Base-by-base conservation (phyloP, 2,888 invertebrate genomes). In the Neria commutata region DNA sequence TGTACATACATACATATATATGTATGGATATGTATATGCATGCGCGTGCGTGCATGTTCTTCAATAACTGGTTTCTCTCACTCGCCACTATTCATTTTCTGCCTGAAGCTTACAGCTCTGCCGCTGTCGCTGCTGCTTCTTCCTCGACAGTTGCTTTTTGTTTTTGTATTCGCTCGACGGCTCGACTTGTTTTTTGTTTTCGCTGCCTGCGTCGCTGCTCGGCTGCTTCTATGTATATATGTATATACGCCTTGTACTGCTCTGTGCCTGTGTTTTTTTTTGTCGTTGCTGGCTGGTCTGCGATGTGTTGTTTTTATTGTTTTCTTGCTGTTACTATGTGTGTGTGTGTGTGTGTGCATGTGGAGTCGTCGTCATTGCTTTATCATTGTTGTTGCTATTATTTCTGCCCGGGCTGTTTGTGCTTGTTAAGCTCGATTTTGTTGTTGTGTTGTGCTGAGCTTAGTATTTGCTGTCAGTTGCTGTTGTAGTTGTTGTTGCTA, bases 41-140 rank as follows among this genome's bases (percentile, higher is more conserved):
- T 49, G 17, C 34, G 61, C 61, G 60, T 60, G 62, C 60, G 63
- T 63, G 63, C 60, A 19, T 50, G 33, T 71, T 62, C 64, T 57
- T 62, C 64, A 66, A 72, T 70, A 19, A 42, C 42, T 21, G 21
- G 42, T 42, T 42, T 42, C 21, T 19, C 42, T 42, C 42, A 42
- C 21, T 42, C 21, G 6, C 5, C 42, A 29, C 11, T 19, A n/a
- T n/a, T n/a, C n/a, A n/a, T n/a, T n/a, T n/a, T n/a, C n/a, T n/a
- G n/a, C n/a, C n/a, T 17, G 2, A 42, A 17, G 17, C n/a, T n/a
- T n/a, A n/a, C n/a, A n/a, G n/a, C n/a, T n/a, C n/a, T n/a, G n/a
- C 1, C 47, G 2, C n/a, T 1, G 21, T 24, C n/a, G 16, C 6
- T 40, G 40, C 16, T n/a, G 40, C 40, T 40, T 40, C 14, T n/a